Percentiles rank a stretch among this genome's conserved stretches.
Conservation (phyloP, 2,797 vertebrate genomes). For the Peromyscus eremicus region DNA sequence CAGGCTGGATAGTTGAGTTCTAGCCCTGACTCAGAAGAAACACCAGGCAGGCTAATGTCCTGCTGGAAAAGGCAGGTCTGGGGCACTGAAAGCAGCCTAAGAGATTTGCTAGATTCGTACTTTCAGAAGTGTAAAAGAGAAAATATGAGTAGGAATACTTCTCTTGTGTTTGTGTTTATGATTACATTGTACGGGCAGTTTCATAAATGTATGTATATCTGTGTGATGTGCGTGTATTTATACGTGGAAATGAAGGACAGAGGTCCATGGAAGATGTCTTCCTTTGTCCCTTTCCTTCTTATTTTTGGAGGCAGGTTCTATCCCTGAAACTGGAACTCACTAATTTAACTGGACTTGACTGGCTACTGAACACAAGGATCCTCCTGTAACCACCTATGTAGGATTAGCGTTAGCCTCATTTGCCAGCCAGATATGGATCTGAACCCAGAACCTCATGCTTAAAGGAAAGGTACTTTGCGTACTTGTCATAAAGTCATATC, state of each 20-base stretch:
- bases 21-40: not conserved
- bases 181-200: not conserved
- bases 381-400: not conserved
- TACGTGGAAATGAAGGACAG: not conserved
- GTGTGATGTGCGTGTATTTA: not conserved
- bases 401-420: not conserved
- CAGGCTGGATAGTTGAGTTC: not conserved
- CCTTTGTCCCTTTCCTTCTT: not conserved
- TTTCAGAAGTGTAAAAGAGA: not conserved
- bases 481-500: not conserved
- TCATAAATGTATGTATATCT: not conserved
- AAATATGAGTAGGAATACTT: not conserved
- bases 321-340: not conserved
- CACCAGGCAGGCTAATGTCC: rapidly evolving
- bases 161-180: not conserved
- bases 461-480: not conserved
- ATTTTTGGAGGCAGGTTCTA: not conserved
- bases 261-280: not conserved
- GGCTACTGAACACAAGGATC: not conserved
- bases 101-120: not conserved
- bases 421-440: not conserved
- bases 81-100: rapidly evolving
- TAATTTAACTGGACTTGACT: too few species aligned
- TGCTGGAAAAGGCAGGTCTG: not conserved
- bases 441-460: not conserved